Evolutionary conservation across 2,888 invertebrate genomes (phyloP), one percentile per base, ranked within the genome.

Genomic region (Mylabris sibirica): DNA sequence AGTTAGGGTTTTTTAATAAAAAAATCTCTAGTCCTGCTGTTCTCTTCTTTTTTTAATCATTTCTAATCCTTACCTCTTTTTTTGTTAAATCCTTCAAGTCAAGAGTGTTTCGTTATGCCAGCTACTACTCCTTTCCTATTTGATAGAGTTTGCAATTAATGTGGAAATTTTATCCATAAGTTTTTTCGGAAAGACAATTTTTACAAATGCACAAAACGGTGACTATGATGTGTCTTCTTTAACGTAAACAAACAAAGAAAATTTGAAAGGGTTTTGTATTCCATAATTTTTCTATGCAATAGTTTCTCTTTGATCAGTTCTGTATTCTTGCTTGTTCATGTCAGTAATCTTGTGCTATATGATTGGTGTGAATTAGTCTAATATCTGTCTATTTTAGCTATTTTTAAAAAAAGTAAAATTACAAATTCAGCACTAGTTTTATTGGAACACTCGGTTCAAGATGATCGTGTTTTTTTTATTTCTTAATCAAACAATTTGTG

Each of bases 1-100:
- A 87, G 81, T 83, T 84, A 84, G 83, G 84, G 82, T 83, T 84
- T 84, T 84, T 85, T 83, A 83, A 84, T 82, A 82, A 87, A 82
- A 88, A 89, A 89, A 88, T 89, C 88, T 90, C 90, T 90, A 90
- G 90, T 90, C 90, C 88, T 88, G 88, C 88, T 88, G 87, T 80
- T 81, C 77, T 81, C 80, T 82, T 81, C 80, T 79, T 81, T 81
- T 73, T 69, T 5, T 12, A 30, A 69, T 71, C 59, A 57, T 65
- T 67, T 67, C 64, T 64, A 61, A 63, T 59, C 69, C 67, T 68
- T 57, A 64, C 64, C 59, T 41, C 53, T 60, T 59, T n/a, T n/a
- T n/a, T n/a, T n/a, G n/a, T 69, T 38, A 62, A 62, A 64, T 64
- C 64, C 26, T 53, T 24, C 44, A 70, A 66, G n/a, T n/a, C n/a